Percentiles rank a stretch among this genome's conserved stretches.
phyloP scores from a whole-genome alignment of 2,888 invertebrate genomes.

The Amblyjoppa fuscipennis region DNA sequence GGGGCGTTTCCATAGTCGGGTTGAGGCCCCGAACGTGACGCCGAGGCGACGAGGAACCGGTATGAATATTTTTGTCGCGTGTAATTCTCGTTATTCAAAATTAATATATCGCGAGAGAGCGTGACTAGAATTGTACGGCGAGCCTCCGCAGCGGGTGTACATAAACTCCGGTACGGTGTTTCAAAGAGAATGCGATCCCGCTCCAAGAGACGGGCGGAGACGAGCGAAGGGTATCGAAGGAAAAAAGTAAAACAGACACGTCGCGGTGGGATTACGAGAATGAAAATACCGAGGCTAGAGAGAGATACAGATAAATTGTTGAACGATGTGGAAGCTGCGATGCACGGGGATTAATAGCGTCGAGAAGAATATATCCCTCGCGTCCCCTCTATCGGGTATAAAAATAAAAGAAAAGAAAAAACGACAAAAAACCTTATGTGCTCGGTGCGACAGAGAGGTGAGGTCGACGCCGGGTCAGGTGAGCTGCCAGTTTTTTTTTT shows the following conservation, averaged over 20 bases:
- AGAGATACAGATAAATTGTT: constrained; percentile 51
- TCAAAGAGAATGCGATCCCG: constrained; percentile 7
- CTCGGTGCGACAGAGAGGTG: constrained; percentile 13
- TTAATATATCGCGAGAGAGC: constrained; percentile 64
- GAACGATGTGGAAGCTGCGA: constrained; percentile 45
- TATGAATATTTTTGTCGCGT: constrained; percentile 69
- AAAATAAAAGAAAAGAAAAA: not conserved
- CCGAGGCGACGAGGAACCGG: constrained; percentile 36
- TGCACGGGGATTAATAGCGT: constrained; percentile 58
- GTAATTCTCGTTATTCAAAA: constrained; percentile 69
- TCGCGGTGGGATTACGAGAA: constrained; percentile 29
- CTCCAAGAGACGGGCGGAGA: not conserved
- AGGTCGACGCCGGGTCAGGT: constrained; percentile 37
- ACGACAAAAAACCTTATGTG: constrained; percentile 12
- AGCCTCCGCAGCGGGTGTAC: not conserved
- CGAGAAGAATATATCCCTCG: constrained; percentile 42
- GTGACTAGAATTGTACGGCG: constrained; percentile 57
- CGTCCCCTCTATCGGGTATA: constrained; percentile 20
- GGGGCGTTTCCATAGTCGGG: constrained; percentile 4
- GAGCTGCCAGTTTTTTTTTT: constrained; percentile 13
- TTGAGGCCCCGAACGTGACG: not conserved
- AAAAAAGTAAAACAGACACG: not conserved
- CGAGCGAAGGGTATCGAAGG: not conserved
- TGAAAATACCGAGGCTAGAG: constrained; percentile 21
- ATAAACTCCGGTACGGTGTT: not conserved